Percentiles rank a stretch among this genome's conserved stretches.
Conservation (phyloP, 2,797 vertebrate species). For the Octomys mimax region DNA sequence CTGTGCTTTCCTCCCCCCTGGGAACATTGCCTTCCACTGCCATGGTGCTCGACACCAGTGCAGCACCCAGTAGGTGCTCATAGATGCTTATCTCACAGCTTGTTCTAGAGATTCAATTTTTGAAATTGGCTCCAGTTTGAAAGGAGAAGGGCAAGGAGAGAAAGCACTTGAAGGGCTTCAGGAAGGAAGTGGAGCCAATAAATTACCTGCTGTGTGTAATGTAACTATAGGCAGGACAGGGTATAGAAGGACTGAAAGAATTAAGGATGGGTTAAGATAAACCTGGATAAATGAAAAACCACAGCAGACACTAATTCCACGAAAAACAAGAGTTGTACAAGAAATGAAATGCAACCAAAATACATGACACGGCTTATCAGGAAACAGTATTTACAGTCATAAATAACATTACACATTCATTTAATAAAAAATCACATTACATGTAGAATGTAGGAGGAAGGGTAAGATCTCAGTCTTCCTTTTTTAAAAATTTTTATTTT, state of each 20-base stretch:
- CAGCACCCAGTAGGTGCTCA: not conserved
- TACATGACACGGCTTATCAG: not conserved
- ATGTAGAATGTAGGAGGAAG: not conserved
- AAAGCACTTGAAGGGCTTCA: not conserved
- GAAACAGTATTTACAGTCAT: not conserved
- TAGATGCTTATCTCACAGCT: not conserved
- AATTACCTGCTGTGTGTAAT: not conserved
- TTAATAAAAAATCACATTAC: not conserved
- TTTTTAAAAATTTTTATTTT: too few species aligned
- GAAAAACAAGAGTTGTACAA: not conserved
- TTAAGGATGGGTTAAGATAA: not conserved
- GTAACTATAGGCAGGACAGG: not conserved
- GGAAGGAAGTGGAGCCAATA: slow-evolving; percentile 3
- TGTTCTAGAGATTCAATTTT: not conserved
- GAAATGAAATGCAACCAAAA: slow-evolving; percentile 25
- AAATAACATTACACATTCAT: not conserved
- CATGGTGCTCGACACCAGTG: not conserved
- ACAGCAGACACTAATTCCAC: not conserved
- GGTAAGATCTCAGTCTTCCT: not conserved
- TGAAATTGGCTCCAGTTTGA: not conserved
- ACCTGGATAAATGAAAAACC: slow-evolving; percentile 13
- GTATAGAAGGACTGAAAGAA: slow-evolving; percentile 26
- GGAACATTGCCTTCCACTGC: not conserved
- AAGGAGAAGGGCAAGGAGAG: not conserved
- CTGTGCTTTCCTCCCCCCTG: not conserved